Percentiles rank a stretch among this genome's conserved stretches.
Evolutionary conservation across 2,113 vertebrate genomes (phyloP).

Genomic region (Oryctolagus cuniculus): mOryCun1.1 NC_091453.1:75497001-75497500

Average conservation of each 20-base stretch:
- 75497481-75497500: neutral
- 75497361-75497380: constrained; percentile 5
- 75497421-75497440: neutral
- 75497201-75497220: constrained; percentile 52
- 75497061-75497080: neutral
- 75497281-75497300: neutral
- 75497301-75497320: neutral
- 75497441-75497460: neutral
- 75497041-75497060: neutral
- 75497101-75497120: constrained; percentile 19
- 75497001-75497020: neutral
- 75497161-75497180: neutral
- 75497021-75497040: neutral
- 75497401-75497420: neutral
- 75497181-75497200: neutral
- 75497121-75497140: neutral
- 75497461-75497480: neutral
- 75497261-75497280: neutral
- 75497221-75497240: neutral
- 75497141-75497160: neutral
- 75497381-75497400: neutral
- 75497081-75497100: constrained; percentile 10
- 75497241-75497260: neutral
- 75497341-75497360: neutral
- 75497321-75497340: neutral